Evolutionary conservation across 1,140 invertebrate genomes (phyloP).

Genomic region (Rhagoletis pomonella): DNA sequence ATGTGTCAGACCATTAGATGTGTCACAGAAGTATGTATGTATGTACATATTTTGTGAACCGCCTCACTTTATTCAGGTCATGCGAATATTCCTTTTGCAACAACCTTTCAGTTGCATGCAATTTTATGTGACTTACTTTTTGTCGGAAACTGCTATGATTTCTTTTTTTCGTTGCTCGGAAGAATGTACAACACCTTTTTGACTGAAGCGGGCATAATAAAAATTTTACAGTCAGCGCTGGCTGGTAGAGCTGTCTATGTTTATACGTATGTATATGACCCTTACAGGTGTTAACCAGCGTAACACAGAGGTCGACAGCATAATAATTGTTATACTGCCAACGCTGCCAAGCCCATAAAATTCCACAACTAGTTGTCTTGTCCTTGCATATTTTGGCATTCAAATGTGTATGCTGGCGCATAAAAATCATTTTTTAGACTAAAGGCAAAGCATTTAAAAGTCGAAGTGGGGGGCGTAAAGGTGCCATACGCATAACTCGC

Average conservation of each 20-base stretch:
- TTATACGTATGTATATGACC: neutral
- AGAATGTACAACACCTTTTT: neutral
- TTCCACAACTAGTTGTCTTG: constrained; percentile 34
- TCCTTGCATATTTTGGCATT: neutral
- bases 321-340: neutral
- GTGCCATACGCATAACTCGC: too few relatives aligned
- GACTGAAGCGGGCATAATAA: neutral
- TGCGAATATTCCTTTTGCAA: neutral
- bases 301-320: neutral
- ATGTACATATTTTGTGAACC: neutral
- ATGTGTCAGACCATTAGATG: neutral
- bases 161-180: neutral
- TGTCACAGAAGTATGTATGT: neutral
- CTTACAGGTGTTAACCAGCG: neutral
- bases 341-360: constrained; percentile 9
- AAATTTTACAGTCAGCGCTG: neutral
- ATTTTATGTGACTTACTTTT: neutral
- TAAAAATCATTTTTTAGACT: too few relatives aligned
- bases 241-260: neutral
- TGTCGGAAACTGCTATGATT: neutral
- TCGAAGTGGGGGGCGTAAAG: too few relatives aligned
- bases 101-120: neutral
- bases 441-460: too few relatives aligned
- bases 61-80: neutral
- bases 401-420: neutral